These are phyloP conservation scores for Pocillopora damicornis DNA, from an alignment of 64 coral and sea anemone genomes.

Conservation along the genomic window DNA sequence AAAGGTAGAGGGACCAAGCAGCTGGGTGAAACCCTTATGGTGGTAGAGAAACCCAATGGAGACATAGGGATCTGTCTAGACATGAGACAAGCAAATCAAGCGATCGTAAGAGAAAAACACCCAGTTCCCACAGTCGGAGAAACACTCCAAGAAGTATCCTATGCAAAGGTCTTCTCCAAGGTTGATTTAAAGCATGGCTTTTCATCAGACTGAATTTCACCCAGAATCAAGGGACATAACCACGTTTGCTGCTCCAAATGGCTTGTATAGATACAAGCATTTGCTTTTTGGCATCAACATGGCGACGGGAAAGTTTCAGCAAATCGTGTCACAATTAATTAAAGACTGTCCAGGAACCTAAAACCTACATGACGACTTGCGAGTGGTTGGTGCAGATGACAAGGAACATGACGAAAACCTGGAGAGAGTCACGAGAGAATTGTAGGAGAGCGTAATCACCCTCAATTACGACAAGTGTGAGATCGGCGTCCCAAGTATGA, in stretches of 20 bases:
- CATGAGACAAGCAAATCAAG: background rate
- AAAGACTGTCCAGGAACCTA: conserved; percentile 7
- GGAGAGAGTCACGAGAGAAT: conserved; percentile 14
- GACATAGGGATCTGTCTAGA: background rate
- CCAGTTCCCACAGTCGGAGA: conserved; percentile 10
- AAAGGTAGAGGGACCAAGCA: background rate
- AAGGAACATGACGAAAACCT: conserved; percentile 44
- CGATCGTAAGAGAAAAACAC: conserved; percentile 20
- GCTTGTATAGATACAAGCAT: conserved; percentile 22
- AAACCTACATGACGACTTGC: conserved; percentile 22
- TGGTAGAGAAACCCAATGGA: conserved; percentile 4
- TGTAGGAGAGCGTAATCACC: conserved; percentile 39
- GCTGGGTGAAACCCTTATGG: background rate
- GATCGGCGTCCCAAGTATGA: conserved; percentile 21
- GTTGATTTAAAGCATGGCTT: no score
- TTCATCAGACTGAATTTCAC: no score
- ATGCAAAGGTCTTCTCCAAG: no score
- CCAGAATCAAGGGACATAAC: no score
- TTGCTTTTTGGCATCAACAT: conserved; percentile 33
- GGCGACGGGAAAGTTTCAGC: conserved; percentile 28
- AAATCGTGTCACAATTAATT: conserved; percentile 39
- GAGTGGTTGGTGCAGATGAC: conserved; percentile 8
- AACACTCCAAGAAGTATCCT: background rate
- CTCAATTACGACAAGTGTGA: conserved; percentile 46
- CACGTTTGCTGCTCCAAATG: conserved; percentile 8